A percentile compares a stretch with the other conserved stretches of the same genome.
These are phyloP conservation scores for Whitmania pigra DNA, from an alignment of 1,140 invertebrate species.

Conservation along the genomic window DNA sequence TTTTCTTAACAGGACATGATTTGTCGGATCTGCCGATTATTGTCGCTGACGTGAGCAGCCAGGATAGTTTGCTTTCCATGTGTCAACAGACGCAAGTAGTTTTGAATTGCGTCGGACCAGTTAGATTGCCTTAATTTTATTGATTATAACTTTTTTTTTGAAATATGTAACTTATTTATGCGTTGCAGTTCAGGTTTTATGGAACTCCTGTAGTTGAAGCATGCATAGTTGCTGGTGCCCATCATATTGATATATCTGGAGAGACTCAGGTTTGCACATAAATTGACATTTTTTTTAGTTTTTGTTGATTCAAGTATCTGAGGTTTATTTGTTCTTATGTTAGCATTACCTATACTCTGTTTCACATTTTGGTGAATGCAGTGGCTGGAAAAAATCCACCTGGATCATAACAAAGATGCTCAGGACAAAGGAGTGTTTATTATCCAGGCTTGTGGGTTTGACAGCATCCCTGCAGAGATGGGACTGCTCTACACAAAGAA, in stretches of 20 bases:
- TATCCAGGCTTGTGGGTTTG: slow-evolving; percentile 78
- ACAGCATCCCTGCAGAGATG: slow-evolving; percentile 70
- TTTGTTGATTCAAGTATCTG: slow-evolving; percentile 18
- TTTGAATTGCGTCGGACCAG: slow-evolving; percentile 74
- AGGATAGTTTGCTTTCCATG: slow-evolving; percentile 61
- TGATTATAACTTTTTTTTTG: no score
- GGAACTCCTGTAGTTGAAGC: slow-evolving; percentile 83
- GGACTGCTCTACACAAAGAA: slow-evolving; percentile 55
- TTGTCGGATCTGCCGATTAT: slow-evolving; percentile 54
- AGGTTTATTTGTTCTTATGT: slow-evolving; percentile 15
- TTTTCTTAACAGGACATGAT: slow-evolving; percentile 46
- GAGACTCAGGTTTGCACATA: slow-evolving; percentile 54
- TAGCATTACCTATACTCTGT: slow-evolving; percentile 1
- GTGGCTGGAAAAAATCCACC: slow-evolving; percentile 73
- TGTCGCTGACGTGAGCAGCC: slow-evolving; percentile 62
- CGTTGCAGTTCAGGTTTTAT: slow-evolving; percentile 58
- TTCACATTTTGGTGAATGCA: slow-evolving; percentile 36
- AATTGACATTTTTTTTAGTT: no score
- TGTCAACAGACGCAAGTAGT: slow-evolving; percentile 58
- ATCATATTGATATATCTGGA: slow-evolving; percentile 80
- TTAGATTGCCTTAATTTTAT: slow-evolving; percentile 30
- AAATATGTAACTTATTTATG: neutral
- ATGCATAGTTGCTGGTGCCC: slow-evolving; percentile 63
- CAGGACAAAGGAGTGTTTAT: slow-evolving; percentile 64
- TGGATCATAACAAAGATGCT: slow-evolving; percentile 64